Conservation (phyloP, 2,113 vertebrate genomes). For the Entelurus aequoreus region DNA sequence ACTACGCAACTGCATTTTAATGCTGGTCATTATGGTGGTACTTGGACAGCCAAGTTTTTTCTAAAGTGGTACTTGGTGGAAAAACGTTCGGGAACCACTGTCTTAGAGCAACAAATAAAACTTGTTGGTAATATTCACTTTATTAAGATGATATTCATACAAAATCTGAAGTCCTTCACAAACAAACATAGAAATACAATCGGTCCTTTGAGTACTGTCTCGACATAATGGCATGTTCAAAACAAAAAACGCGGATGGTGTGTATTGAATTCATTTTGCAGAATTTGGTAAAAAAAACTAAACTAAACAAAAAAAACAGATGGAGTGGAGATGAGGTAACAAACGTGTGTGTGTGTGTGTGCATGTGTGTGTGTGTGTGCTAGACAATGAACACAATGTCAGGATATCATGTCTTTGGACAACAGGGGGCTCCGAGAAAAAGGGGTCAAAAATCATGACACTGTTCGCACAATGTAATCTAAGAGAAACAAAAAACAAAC, state of each 20-base stretch:
- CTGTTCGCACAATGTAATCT: background rate
- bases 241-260: background rate
- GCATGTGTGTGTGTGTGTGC: too few relatives aligned
- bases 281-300: too few relatives aligned
- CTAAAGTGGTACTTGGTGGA: too few relatives aligned
- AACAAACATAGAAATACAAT: constrained; percentile 30
- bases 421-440: constrained; percentile 21
- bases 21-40: too few relatives aligned
- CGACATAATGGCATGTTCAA: constrained; percentile 17
- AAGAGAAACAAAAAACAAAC: background rate
- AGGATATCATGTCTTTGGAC: constrained; percentile 46
- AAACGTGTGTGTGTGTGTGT: too few relatives aligned
- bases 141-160: constrained; percentile 52
- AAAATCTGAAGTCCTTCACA: constrained; percentile 32
- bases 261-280: too few relatives aligned
- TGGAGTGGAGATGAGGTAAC: too few relatives aligned
- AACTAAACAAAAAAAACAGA: too few relatives aligned
- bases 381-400: constrained; percentile 42
- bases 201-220: constrained; percentile 29
- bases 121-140: constrained; percentile 35
- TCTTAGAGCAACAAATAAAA: background rate
- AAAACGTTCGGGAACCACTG: too few relatives aligned
- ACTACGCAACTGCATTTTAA: too few relatives aligned
- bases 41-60: too few relatives aligned
- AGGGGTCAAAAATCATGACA: constrained; percentile 21